Evolutionary conservation across 2,797 vertebrate species (phyloP), one percentile per base, ranked within the genome.

Genomic region (Eospalax fontanierii): DNA sequence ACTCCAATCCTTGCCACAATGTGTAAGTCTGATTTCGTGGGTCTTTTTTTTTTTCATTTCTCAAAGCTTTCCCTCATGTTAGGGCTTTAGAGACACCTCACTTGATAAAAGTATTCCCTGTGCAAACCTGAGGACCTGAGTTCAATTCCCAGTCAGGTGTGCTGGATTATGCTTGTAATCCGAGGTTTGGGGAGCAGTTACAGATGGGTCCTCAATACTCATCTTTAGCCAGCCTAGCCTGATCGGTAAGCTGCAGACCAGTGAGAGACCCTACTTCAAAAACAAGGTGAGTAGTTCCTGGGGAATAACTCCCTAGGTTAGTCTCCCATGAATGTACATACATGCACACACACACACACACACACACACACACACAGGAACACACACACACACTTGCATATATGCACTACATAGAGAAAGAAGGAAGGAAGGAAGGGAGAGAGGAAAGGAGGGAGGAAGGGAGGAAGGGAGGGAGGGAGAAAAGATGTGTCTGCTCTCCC

Each of bases 11-110:
- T 83, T 33, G 54, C 87, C 81, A 0, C 8, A 63, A 0, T 6
- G 57, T 38, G 1, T 63, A 40, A 0, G 50, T 59, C 50, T 63
- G 83, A 65, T 93, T 81, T 84, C n/a, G 8, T 26, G 68, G 75
- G 71, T 87, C 74, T 95, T 71, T 66, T 63, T n/a, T n/a, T n/a
- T n/a, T n/a, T 46, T 87, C 14, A 65, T 57, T 89, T 54, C 43
- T 65, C 1, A 19, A 74, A 86, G 54, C 35, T 24, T 88, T 14
- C 33, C 40, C 38, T 66, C 50, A 46, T 50, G 63, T 70, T 14
- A 54, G 50, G 46, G 50, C 50, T 54, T 54, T 54, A 54, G 12
- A 9, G 8, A 54, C 9, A 1, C 12, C 15, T 65, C 35, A 22
- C 50, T 70, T 15, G 30, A 12, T 54, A 54, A 54, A n/a, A 54